These are phyloP conservation scores for Nephrotoma appendiculata DNA, from an alignment of 2,888 invertebrate species.

Conservation along the genomic window DNA sequence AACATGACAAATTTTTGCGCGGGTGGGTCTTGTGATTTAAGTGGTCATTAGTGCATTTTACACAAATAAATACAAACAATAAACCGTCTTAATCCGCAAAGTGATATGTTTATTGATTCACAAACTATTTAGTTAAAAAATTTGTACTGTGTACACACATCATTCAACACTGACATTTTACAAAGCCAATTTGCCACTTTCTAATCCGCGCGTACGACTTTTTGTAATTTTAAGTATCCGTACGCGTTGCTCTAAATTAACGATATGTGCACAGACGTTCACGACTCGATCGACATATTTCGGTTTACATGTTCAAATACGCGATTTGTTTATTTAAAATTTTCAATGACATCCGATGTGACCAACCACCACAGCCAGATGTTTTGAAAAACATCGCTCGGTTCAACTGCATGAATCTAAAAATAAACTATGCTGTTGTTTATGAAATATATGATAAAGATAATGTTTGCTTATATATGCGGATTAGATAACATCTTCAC, in stretches of 20 bases:
- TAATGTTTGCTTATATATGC: background rate
- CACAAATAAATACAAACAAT: background rate
- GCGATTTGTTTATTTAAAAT: background rate
- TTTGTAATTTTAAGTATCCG: background rate
- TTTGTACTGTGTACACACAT: background rate
- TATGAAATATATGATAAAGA: background rate
- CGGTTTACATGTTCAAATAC: too few relatives aligned
- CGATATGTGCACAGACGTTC: background rate
- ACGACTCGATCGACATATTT: background rate
- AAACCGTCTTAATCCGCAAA: background rate
- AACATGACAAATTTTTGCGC: background rate
- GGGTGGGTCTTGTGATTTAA: background rate
- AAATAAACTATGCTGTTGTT: background rate
- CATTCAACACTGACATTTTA: background rate
- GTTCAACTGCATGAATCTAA: background rate
- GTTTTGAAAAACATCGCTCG: background rate
- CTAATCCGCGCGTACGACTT: background rate
- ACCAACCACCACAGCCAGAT: background rate
- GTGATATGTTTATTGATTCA: background rate
- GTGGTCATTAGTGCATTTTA: background rate
- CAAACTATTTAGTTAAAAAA: background rate
- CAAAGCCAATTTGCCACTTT: background rate
- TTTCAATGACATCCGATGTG: background rate
- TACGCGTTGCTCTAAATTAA: background rate
- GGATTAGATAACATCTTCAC: background rate